Conservation (phyloP, 2,888 invertebrate species). For the Aphrophora alni region DNA sequence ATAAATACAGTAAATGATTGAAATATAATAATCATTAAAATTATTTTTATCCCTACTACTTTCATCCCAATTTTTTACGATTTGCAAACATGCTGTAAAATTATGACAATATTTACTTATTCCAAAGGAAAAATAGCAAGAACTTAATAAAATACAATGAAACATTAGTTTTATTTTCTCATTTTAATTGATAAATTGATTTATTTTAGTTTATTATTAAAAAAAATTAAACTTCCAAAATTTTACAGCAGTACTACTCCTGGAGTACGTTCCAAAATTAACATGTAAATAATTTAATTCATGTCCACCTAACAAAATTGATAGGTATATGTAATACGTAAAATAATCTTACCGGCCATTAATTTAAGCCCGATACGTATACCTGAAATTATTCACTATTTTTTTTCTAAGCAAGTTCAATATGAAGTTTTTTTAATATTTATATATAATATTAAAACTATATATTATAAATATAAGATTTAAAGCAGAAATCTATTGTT, state of each 20-base stretch:
- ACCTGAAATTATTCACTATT: no score
- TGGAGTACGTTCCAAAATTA: not conserved
- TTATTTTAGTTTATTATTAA: not conserved
- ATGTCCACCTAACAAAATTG: no score
- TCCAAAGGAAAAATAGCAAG: not conserved
- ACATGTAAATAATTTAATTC: no score
- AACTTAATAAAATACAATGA: not conserved
- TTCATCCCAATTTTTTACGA: not conserved
- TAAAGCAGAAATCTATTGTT: no score
- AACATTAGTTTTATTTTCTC: not conserved
- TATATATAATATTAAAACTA: no score
- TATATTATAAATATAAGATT: no score
- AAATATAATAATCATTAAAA: not conserved
- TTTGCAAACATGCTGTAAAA: constrained; percentile 9
- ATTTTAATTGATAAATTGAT: not conserved
- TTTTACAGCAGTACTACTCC: not conserved
- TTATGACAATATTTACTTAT: not conserved
- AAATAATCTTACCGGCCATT: no score
- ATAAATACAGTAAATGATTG: not conserved
- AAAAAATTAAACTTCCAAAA: not conserved
- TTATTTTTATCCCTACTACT: not conserved
- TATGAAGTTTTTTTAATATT: no score
- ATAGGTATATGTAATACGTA: no score
- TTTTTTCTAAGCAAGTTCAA: no score
- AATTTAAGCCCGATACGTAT: no score